Evolutionary conservation across 1,140 invertebrate genomes (phyloP), one percentile per base, ranked within the genome.

Genomic region (Drosophila serrata): DNA sequence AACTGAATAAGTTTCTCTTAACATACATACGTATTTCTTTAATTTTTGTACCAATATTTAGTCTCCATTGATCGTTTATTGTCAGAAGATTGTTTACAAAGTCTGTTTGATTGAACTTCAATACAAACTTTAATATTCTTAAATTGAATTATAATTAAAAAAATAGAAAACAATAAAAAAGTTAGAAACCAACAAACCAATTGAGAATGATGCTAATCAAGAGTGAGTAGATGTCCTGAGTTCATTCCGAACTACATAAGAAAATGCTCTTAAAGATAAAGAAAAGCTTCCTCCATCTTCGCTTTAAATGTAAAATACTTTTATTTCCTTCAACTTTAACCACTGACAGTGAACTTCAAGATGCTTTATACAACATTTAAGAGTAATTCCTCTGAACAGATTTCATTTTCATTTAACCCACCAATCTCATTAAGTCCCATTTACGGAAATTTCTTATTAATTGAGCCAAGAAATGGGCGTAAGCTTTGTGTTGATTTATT

Each of bases 401-500:
- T 35, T 53, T 53, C 29, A 55, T 40, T 61, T 61, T 59, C 42
- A 51, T 40, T 69, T 35, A 53, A 19, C n/a, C 33, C 9, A 17
- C 35, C 35, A 59, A 59, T 59, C 61, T 31, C 31, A 59, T 60
- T 43, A 64, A 60, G 22, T 37, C 29, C 22, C 56, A 60, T 40
- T 63, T 63, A 63, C 58, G 61, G 11, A 33, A 61, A 63, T 60
- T 60, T 63, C 61, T 60, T 63, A 63, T 63, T 73, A 74, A 74
- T 73, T 74, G 49, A 48, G 67, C 51, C 45, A 35, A 31, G 27
- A 39, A 63, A 63, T 35, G 35, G 63, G 33, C 19, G 4, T 22
- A 6, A 24, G 39, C 48, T 45, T 48, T 55, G 22, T 81, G 62
- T 77, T 77, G 72, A 80, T 77, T 84, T 77, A 72, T 79, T 81